Base-by-base conservation (phyloP, 2,888 invertebrate genomes). In the Asteroscopus sphinx region DNA sequence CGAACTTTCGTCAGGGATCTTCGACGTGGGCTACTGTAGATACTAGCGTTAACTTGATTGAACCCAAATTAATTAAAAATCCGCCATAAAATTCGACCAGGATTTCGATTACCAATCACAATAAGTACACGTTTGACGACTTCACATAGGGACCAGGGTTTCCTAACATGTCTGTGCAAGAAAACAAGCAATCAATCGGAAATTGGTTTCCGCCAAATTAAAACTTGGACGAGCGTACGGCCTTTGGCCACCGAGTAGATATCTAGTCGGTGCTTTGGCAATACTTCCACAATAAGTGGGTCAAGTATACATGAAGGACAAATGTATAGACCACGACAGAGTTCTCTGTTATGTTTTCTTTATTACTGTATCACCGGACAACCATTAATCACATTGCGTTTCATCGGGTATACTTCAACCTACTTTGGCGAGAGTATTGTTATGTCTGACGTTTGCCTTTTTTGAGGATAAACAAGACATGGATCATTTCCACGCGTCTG, bases 281-380 rank as follows among this genome's bases (percentile, higher is more conserved):
- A 86, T 85, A 83, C 80, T 81, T 81, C 75, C 71, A 68, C 73
- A 76, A 72, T 83, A 92, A 89, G 81, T 92, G 75, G 92, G 93
- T 92, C 91, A 92, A 92, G 91, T 85, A 89, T 85, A 80, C 76
- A 83, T 75, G 82, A 88, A 90, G 90, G 90, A 87, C 88, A 83
- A 75, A 76, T 70, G 78, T 80, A 76, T 74, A 78, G 77, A 69
- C 74, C 54, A 62, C 73, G 71, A 72, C 73, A 75, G 79, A 77
- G 81, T 70, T 76, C 70, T 77, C 78, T 82, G 79, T 81, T 83
- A 81, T 73, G 76, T 63, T 73, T 80, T 83, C 85, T 89, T 87
- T 87, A 91, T 87, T 86, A 87, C 77, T 79, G 83, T 83, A 88
- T 89, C 87, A 86, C 82, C 74, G 77, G 79, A 77, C 79, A 64